Evolutionary conservation across 2,888 invertebrate species (phyloP), one percentile per base, ranked within the genome.

Genomic region (Schizotus pectinicornis): DNA sequence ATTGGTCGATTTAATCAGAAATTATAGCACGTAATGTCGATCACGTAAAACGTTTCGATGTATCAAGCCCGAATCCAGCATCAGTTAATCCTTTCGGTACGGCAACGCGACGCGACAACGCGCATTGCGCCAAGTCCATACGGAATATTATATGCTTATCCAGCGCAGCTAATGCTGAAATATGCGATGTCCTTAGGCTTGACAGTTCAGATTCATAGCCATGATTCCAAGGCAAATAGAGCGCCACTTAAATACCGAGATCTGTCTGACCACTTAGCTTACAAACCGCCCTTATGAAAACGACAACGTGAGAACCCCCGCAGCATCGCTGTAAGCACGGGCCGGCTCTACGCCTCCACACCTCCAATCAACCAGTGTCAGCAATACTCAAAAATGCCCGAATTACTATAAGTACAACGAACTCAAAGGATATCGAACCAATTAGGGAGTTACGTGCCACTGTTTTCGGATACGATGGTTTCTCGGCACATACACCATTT

Each of bases 151-250:
- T 70, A 66, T 70, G 70, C 67, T 70, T 70, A 71, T 67, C 64
- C 67, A 67, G 68, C 67, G 63, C 58, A 59, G 67, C 62, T 71
- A 71, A 70, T 71, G 63, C 69, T 70, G 64, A 71, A 68, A 71
- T 71, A 71, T 63, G 58, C 56, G 57, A 61, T 60, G 60, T 58
- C 61, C 61, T 63, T 63, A 63, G 61, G 67, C 67, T 61, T 71
- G 72, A 70, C 70, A 72, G 67, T 62, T 65, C 61, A 68, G 64
- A 72, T 72, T 72, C 71, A 72, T 69, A 56, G 65, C 62, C 69
- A 59, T 73, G 69, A 71, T 70, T 68, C 70, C 58, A 65, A 67
- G 62, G 70, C 71, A 72, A 71, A 72, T 67, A 71, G 62, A 70
- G 61, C 69, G 59, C 63, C 56, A 69, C 67, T 70, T 71, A 72